These are phyloP conservation scores for Manis crassicaudata DNA, from an alignment of 2,797 vertebrate species.

Conservation along the genomic window DNA sequence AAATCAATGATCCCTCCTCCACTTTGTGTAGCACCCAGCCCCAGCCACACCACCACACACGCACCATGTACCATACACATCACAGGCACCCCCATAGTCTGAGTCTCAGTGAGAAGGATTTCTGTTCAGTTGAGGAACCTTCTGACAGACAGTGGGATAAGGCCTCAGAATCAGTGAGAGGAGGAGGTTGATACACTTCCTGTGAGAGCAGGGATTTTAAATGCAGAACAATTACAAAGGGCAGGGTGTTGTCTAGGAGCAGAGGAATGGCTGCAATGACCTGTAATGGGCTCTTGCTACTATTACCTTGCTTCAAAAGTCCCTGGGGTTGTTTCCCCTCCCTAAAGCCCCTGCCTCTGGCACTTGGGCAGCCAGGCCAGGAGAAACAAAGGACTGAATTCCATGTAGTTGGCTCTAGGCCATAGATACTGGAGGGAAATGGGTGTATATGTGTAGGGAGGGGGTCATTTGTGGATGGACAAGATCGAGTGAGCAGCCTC, in stretches of 20 bases:
- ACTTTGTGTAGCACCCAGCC: background rate
- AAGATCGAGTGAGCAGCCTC: background rate
- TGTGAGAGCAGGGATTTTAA: background rate
- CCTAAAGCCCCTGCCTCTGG: background rate
- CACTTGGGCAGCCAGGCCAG: background rate
- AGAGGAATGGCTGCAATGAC: background rate
- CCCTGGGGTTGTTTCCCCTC: background rate
- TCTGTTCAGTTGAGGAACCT: background rate
- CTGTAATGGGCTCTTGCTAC: background rate
- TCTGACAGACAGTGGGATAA: background rate
- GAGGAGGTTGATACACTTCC: background rate
- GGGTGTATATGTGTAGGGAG: background rate
- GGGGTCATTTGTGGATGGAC: too few relatives aligned
- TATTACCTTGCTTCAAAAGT: background rate
- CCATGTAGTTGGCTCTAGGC: background rate
- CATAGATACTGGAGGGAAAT: background rate
- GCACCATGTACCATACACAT: background rate
- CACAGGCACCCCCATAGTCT: background rate
- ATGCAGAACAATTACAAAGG: background rate
- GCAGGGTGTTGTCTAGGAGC: background rate
- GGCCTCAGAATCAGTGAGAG: background rate
- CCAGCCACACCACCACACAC: background rate
- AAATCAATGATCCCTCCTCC: background rate
- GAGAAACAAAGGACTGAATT: slow-evolving; percentile 45
- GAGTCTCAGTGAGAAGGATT: background rate